phyloP scores from a whole-genome alignment of 2,888 invertebrate genomes.

The Ctena decussata region DNA sequence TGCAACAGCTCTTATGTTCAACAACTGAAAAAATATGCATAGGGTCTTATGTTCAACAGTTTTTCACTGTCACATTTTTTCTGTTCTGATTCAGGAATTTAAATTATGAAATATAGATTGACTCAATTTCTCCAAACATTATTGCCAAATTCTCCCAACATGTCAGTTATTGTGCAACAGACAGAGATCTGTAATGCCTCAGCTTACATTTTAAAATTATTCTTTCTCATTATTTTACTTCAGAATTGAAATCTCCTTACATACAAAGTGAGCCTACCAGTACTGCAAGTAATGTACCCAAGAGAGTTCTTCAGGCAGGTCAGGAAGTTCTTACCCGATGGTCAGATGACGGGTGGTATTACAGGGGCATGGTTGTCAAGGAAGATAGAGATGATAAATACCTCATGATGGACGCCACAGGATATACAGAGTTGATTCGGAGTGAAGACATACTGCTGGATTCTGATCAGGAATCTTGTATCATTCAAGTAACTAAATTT shows the following conservation, averaged over 20 bases:
- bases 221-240: too few relatives aligned
- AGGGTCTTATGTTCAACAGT: too few relatives aligned
- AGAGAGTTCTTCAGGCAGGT: background rate
- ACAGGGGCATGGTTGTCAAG: conserved; percentile 74
- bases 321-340: conserved; percentile 85
- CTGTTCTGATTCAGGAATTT: too few relatives aligned
- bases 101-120: too few relatives aligned
- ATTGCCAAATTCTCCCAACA: too few relatives aligned
- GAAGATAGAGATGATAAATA: conserved; percentile 71
- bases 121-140: too few relatives aligned
- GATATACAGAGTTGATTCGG: conserved; percentile 79
- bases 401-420: conserved; percentile 81
- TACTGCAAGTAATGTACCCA: background rate
- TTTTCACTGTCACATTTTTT: too few relatives aligned
- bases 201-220: too few relatives aligned
- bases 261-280: background rate
- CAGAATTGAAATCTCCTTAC: background rate
- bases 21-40: too few relatives aligned
- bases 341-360: conserved; percentile 86
- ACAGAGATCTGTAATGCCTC: too few relatives aligned
- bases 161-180: too few relatives aligned
- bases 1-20: too few relatives aligned
- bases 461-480: conserved; percentile 74
- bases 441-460: conserved; percentile 84
- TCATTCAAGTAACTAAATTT: conserved; percentile 77